Percentiles rank a stretch among this genome's conserved stretches.
Conservation (phyloP, 2,797 vertebrate genomes). For the Apodemus agrarius region DNA sequence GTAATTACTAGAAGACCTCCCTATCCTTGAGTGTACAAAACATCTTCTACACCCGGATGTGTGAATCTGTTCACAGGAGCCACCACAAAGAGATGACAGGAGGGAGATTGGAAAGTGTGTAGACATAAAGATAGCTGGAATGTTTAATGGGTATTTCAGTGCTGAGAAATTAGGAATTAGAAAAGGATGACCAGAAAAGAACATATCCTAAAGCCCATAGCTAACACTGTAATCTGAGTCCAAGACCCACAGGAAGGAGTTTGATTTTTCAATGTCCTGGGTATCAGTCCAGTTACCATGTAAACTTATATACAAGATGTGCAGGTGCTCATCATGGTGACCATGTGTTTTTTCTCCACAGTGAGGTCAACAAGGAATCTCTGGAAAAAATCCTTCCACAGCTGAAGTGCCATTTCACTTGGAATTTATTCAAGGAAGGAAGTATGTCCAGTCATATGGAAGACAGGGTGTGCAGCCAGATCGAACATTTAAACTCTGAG, state of each 20-base stretch:
- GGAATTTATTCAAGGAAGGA: slow-evolving; percentile 79
- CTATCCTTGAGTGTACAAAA: not conserved
- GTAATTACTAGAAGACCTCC: not conserved
- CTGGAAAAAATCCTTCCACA: slow-evolving; percentile 78
- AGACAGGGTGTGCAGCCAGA: slow-evolving; percentile 69
- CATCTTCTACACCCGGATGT: not conserved
- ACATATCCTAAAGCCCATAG: not conserved
- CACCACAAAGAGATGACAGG: no score
- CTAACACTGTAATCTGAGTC: not conserved
- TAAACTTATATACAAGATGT: not conserved
- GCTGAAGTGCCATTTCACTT: slow-evolving; percentile 86
- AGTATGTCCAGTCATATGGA: slow-evolving; percentile 11
- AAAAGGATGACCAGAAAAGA: not conserved
- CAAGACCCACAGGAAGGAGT: not conserved
- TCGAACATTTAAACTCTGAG: slow-evolving; percentile 53
- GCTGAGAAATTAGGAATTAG: not conserved
- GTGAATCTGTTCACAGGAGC: not conserved
- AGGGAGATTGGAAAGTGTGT: not conserved
- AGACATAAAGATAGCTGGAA: not conserved
- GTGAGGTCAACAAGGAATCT: slow-evolving; percentile 27
- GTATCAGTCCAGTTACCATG: not conserved
- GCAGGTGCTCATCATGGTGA: not conserved
- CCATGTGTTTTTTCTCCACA: slow-evolving; percentile 59
- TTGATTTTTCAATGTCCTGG: not conserved
- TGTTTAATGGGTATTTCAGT: not conserved